Evolutionary conservation across 2,888 invertebrate species (phyloP).

Genomic region (Troides oblongomaculatus): DNA sequence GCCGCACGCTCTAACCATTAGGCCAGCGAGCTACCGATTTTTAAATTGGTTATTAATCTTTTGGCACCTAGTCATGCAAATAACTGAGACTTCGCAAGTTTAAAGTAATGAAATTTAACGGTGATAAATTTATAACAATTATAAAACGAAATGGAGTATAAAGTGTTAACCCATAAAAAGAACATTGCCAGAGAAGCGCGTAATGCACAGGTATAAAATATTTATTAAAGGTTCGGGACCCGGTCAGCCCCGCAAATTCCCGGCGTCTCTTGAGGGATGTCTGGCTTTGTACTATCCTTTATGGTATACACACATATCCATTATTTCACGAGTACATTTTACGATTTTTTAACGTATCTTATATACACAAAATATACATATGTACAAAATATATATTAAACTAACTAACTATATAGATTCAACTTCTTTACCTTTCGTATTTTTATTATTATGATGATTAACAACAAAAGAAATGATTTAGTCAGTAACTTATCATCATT

Average conservation of each 20-base stretch:
- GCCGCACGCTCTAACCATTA: too few species aligned
- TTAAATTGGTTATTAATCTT: too few species aligned
- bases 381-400: too few species aligned
- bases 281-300: slow-evolving; percentile 50
- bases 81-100: too few species aligned
- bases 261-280: slow-evolving; percentile 44
- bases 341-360: slow-evolving; percentile 10
- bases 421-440: too few species aligned
- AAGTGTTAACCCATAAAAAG: slow-evolving; percentile 13
- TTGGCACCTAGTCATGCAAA: too few species aligned
- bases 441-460: too few species aligned
- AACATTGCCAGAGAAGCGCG: slow-evolving; percentile 21
- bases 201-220: slow-evolving; percentile 47
- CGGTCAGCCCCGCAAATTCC: slow-evolving; percentile 43
- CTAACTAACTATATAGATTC: too few species aligned
- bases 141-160: slow-evolving; percentile 4
- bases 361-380: too few species aligned
- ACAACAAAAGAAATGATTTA: too few species aligned
- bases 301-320: slow-evolving; percentile 39
- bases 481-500: too few species aligned
- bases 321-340: slow-evolving; percentile 30
- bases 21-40: too few species aligned
- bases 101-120: neutral
- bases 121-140: slow-evolving; percentile 1
- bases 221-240: slow-evolving; percentile 50